phyloP scores from a whole-genome alignment of 2,888 invertebrate genomes.

The Taphrorychus bicolor region DNA sequence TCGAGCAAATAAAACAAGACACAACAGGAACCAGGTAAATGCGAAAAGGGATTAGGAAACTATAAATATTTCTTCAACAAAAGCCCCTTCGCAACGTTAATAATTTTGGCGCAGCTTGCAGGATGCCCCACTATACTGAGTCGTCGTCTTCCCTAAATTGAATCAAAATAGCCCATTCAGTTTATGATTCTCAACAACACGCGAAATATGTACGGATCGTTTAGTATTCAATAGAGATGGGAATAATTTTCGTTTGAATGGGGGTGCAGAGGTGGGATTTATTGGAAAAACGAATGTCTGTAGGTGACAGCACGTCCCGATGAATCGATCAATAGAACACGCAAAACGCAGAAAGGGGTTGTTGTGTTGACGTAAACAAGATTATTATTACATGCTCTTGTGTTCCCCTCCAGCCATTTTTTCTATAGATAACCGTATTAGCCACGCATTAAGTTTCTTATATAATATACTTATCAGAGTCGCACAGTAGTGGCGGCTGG shows the following conservation, averaged over 20 bases:
- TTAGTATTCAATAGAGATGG: constrained; percentile 33
- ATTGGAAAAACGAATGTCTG: constrained; percentile 31
- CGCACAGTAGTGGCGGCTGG: not conserved
- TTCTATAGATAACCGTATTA: constrained; percentile 23
- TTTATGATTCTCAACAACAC: not conserved
- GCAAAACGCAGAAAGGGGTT: constrained; percentile 19
- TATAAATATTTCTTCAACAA: not conserved
- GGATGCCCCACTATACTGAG: not conserved
- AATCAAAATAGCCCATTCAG: constrained; percentile 5
- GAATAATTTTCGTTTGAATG: constrained; percentile 33
- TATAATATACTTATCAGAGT: constrained; percentile 33
- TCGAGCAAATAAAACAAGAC: constrained; percentile 24
- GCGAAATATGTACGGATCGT: constrained; percentile 21
- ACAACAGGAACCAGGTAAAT: not conserved
- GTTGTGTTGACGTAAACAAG: constrained; percentile 16
- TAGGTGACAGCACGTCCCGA: constrained; percentile 30
- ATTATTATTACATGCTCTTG: constrained; percentile 9
- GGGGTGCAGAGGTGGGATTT: constrained; percentile 33
- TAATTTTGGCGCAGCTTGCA: not conserved
- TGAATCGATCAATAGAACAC: constrained; percentile 21
- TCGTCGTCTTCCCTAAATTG: constrained; percentile 4
- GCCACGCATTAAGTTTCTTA: not conserved
- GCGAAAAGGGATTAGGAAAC: not conserved
- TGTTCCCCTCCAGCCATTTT: not conserved
- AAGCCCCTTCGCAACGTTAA: not conserved